Conservation (phyloP, 2,888 invertebrate genomes). For the Acanthosepion pharaonis region DNA sequence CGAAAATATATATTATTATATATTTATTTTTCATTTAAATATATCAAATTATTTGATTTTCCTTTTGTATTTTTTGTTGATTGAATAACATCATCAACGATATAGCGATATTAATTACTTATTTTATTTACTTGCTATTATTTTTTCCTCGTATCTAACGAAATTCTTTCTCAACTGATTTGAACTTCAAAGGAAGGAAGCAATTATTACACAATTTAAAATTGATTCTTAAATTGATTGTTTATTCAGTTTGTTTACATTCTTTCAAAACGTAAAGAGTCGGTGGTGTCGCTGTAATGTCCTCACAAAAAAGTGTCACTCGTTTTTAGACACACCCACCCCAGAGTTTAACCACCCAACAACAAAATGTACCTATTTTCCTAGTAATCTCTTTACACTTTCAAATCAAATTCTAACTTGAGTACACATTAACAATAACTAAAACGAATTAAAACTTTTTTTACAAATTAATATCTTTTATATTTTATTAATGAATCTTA, state of each 20-base stretch:
- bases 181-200: not conserved
- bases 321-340: not conserved
- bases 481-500: too few relatives aligned
- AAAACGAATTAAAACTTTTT: too few relatives aligned
- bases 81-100: not conserved
- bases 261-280: not conserved
- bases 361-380: too few relatives aligned
- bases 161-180: too few relatives aligned
- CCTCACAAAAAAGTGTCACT: not conserved
- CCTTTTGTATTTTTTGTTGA: too few relatives aligned
- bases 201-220: not conserved
- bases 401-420: too few relatives aligned
- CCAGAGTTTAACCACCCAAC: not conserved
- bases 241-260: not conserved
- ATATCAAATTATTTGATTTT: not conserved
- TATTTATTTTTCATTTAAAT: not conserved
- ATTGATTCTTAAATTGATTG: not conserved
- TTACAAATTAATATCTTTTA: too few relatives aligned
- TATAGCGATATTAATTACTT: not conserved
- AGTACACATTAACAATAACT: too few relatives aligned
- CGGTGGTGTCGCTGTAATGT: not conserved
- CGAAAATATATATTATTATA: too few relatives aligned
- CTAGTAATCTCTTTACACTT: too few relatives aligned
- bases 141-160: too few relatives aligned
- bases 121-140: too few relatives aligned